Conservation (phyloP, 1,140 invertebrate species). For the Zaprionus davidi region DNA sequence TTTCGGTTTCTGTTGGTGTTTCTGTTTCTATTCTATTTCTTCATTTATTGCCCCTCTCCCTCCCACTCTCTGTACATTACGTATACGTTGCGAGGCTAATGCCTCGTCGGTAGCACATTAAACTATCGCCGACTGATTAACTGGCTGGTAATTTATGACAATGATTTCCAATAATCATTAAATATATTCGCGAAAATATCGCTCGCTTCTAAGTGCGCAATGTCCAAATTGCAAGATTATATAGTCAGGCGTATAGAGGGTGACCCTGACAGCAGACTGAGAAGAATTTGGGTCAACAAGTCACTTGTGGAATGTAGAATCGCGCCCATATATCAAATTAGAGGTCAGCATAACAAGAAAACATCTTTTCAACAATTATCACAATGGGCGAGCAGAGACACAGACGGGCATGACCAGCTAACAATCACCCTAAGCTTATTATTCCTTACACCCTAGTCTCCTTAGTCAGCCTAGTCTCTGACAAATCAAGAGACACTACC, state of each 20-base stretch:
- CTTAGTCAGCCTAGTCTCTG: background rate
- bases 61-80: background rate
- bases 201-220: background rate
- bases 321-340: constrained; percentile 19
- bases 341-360: constrained; percentile 22
- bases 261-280: background rate
- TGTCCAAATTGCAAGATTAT: constrained; percentile 1
- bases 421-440: background rate
- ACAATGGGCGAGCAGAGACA: background rate
- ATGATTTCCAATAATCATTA: constrained; percentile 2
- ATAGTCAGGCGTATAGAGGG: background rate
- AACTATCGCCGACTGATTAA: constrained; percentile 12
- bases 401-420: background rate
- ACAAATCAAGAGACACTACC: background rate
- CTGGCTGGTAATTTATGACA: constrained; percentile 7
- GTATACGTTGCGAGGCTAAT: constrained; percentile 1
- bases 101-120: constrained; percentile 8
- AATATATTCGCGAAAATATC: background rate
- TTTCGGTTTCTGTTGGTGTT: constrained; percentile 3
- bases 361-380: constrained; percentile 2
- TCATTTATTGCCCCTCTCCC: constrained; percentile 13
- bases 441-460: background rate
- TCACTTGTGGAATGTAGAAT: constrained; percentile 26
- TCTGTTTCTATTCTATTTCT: background rate
- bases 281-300: constrained; percentile 26